Base-by-base conservation (phyloP, 2,113 vertebrate genomes). In the Osmerus mordax region DNA sequence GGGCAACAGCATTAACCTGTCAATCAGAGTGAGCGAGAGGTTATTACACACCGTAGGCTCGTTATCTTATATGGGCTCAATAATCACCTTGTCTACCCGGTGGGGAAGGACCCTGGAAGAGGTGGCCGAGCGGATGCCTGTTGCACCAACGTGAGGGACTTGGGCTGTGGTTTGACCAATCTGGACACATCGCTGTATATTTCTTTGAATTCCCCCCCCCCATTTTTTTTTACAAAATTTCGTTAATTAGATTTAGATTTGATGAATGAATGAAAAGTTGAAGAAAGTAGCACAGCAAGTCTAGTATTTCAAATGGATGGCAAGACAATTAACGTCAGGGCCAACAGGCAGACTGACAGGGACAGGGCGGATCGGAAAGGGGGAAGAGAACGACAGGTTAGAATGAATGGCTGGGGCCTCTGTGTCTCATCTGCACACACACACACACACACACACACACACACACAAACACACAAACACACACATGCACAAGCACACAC, bases 21-120 rank as follows among this genome's bases (percentile, higher is more conserved):
- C 65, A 67, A 29, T 69, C 73, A 75, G 14, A 65, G 51, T 14
- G 21, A 23, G 12, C 19, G 67, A 56, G 73, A 64, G 52, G 67
- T 66, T 47, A 52, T 58, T 58, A 71, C 23, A 41, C 62, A 25
- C 72, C 47, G 55, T 41, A 54, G 67, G 47, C 56, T 52, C 65
- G 36, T 78, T 74, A 70, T 78, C 67, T 70, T 67, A 55, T 66
- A 62, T 66, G 55, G 47, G 67, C 53, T 52, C 69, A 55, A 60
- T 55, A 63, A 61, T 71, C 63, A 71, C 63, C 61, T 61, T 56
- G 13, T 41, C 29, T 16, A 21, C 21, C 29, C 59, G 29, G 53
- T 25, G 18, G 52, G 51, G 53, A 63, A 73, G 75, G 54, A 51
- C 53, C 63, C 41, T 47, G 41, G 41, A 47, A 54, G 25, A 16